Percentiles rank a stretch among this genome's conserved stretches.
Conservation (phyloP, 2,113 vertebrate species). For the Urocynchramus pylzowi region DNA sequence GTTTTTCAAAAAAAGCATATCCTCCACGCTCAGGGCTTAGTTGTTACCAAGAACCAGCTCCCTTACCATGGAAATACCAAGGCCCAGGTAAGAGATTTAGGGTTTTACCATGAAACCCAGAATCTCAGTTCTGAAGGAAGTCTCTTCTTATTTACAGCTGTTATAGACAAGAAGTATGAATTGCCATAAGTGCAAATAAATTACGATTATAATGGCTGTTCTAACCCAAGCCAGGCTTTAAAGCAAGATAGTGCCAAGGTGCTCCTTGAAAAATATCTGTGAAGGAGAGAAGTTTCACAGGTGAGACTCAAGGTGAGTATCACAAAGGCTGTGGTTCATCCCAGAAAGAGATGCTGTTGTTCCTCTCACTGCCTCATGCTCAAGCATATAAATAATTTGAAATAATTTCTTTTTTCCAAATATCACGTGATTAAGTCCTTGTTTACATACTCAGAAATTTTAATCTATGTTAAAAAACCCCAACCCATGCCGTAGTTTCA, state of each 20-base stretch:
- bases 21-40: not conserved
- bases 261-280: not conserved
- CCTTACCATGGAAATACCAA: not conserved
- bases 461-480: not conserved
- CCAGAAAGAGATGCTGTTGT: not conserved
- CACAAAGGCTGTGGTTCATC: not conserved
- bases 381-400: not conserved
- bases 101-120: not conserved
- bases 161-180: not conserved
- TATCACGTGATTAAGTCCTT: not conserved
- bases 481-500: accelerated
- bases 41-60: not conserved
- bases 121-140: not conserved
- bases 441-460: not conserved
- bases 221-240: not conserved
- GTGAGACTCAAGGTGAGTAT: not conserved
- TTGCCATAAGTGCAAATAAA: not conserved
- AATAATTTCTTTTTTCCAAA: not conserved
- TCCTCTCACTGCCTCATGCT: not conserved
- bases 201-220: not conserved
- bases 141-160: not conserved
- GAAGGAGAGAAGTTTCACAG: not conserved
- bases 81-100: not conserved
- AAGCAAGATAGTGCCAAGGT: not conserved
- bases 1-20: not conserved